Base-by-base conservation (phyloP, 2,888 invertebrate genomes). In the Cephus rjabovi region DNA sequence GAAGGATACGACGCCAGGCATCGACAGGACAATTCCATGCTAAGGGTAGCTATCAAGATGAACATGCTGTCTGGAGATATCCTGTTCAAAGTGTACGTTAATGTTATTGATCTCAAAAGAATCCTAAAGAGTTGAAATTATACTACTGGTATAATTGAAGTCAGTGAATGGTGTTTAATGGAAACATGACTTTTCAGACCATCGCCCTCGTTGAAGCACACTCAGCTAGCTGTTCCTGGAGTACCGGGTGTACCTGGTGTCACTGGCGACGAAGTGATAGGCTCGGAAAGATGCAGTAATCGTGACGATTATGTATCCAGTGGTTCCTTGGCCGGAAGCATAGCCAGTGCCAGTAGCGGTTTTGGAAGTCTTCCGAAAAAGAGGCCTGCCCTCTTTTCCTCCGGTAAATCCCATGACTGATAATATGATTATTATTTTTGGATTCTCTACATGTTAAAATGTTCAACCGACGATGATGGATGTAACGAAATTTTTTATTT, bases 51-150 rank as follows among this genome's bases (percentile, higher is more conserved):
- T 85, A 96, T 98, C 87, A 95, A 96, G 90, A 97, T 99, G 96
- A 97, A 96, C 89, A 97, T 99, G 95, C 95, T 98, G 85, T 96
- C 97, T 74, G 98, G 99, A 75, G 99, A 99, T 93, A 98, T 98
- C 85, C 95, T 98, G 83, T 99, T 99, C 92, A 98, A 99, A 96
- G 98, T 98, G 98, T 98, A 92, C 95, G 97, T 94, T 79, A 11
- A 12, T 69, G 11, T 6, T 33, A 69, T 80, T 33, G 34, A 31
- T 35, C 15, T 9, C 37, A 79, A 34, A 31, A 76, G 23, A 12
- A 30, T 30, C 34, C 34, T 34, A 6, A 56, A 33, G 15, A 12
- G 76, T 33, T 33, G 12, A 6, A 31, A 11, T 11, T 34, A 34
- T 74, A 69, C 12, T 11, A 34, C 15, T 69, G 30, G 6, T 40